These are phyloP conservation scores for Limnephilus auricula DNA, from an alignment of 2,888 invertebrate genomes.

Conservation along the genomic window DNA sequence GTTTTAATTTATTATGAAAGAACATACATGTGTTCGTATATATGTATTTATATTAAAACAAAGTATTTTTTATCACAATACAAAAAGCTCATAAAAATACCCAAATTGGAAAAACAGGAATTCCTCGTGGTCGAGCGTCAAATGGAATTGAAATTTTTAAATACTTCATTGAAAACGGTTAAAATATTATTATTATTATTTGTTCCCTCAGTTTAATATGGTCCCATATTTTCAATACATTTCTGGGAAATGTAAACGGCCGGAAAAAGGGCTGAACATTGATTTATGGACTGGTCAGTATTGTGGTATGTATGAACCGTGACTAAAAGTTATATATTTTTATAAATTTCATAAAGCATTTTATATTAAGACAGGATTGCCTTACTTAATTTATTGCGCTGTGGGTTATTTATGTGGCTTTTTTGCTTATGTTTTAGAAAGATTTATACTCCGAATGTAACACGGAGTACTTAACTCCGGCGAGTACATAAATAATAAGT, in stretches of 20 bases:
- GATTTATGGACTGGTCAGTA: slow-evolving; percentile 39
- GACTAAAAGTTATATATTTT: slow-evolving; percentile 46
- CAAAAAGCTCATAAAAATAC: background rate
- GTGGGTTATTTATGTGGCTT: slow-evolving; percentile 25
- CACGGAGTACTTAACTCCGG: slow-evolving; percentile 7
- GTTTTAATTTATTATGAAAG: too few relatives aligned
- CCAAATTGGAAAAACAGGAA: background rate
- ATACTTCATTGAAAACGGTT: background rate
- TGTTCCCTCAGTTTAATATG: background rate
- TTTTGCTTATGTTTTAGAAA: slow-evolving; percentile 12
- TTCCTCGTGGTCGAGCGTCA: background rate
- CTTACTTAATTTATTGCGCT: slow-evolving; percentile 40
- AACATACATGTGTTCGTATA: too few relatives aligned
- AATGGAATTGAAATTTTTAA: background rate
- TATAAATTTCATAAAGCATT: slow-evolving; percentile 49
- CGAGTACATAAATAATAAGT: background rate
- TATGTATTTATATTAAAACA: background rate
- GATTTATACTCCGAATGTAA: slow-evolving; percentile 25
- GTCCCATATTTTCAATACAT: slow-evolving; percentile 15
- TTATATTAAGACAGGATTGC: slow-evolving; percentile 40
- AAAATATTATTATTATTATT: background rate
- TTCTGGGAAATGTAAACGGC: background rate
- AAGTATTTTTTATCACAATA: background rate
- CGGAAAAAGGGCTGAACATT: slow-evolving; percentile 13
- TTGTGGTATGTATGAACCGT: slow-evolving; percentile 23